Percentiles rank a stretch among this genome's conserved stretches.
phyloP scores from a whole-genome alignment of 1,140 invertebrate genomes.

The Cepaea nemoralis region DNA sequence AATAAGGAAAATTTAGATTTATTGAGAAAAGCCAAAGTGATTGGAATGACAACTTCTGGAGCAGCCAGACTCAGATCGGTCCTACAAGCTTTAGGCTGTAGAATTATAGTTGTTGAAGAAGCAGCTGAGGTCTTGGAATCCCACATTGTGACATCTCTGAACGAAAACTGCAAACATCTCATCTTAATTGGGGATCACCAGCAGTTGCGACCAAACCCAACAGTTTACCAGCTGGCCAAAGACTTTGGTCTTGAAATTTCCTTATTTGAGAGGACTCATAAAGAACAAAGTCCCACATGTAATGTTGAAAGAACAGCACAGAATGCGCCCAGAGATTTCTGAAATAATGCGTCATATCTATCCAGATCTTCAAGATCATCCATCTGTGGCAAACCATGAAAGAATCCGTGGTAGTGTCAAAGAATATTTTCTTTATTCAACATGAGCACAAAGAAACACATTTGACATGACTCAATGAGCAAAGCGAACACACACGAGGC shows the following conservation, averaged over 20 bases:
- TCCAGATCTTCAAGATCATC: conserved; percentile 64
- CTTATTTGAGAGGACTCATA: conserved; percentile 71
- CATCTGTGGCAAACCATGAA: conserved; percentile 59
- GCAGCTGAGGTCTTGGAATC: conserved; percentile 65
- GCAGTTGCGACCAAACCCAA: conserved; percentile 62
- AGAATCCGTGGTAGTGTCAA: conserved; percentile 64
- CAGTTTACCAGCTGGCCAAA: conserved; percentile 37
- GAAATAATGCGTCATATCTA: conserved; percentile 71
- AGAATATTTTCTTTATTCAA: conserved; percentile 70
- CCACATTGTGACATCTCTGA: conserved; percentile 73
- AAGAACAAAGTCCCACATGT: conserved; percentile 66
- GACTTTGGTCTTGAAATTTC: conserved; percentile 64
- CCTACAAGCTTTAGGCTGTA: conserved; percentile 47
- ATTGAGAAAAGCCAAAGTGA: conserved; percentile 32
- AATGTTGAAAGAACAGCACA: conserved; percentile 59
- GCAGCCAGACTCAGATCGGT: conserved; percentile 53
- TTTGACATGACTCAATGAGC: conserved; percentile 65
- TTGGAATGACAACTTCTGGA: conserved; percentile 67
- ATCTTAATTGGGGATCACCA: conserved; percentile 85
- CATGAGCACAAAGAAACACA: conserved; percentile 62
- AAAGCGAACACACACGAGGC: conserved; percentile 68
- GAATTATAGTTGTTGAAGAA: conserved; percentile 65
- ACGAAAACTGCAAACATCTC: conserved; percentile 80
- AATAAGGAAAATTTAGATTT: conserved; percentile 1
- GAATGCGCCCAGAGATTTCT: conserved; percentile 69